Percentiles rank a stretch among this genome's conserved stretches.
Evolutionary conservation across 30 jellyfish, hydroid and myxozoan species (phyloP).

Genomic region (Nemopilema nomurai): DNA sequence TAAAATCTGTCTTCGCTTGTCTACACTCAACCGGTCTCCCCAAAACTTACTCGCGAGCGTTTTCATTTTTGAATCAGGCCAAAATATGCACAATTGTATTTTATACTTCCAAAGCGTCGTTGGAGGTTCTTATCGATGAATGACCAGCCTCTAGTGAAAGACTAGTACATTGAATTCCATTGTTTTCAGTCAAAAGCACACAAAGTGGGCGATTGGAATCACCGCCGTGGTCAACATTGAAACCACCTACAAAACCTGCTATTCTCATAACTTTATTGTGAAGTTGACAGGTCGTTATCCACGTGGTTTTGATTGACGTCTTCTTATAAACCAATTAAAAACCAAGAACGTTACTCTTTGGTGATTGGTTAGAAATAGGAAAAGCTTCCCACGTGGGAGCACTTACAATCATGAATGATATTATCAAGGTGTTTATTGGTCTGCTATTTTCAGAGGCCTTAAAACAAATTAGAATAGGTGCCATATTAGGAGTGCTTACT

Average conservation of each 20-base stretch:
- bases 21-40: too few species aligned
- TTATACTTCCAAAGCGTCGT: background rate
- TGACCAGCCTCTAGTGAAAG: background rate
- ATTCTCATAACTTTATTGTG: constrained; percentile 45
- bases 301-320: constrained; percentile 80
- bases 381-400: constrained; percentile 79
- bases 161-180: constrained; percentile 8
- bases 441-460: constrained; percentile 71
- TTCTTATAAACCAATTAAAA: constrained; percentile 9
- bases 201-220: constrained; percentile 14
- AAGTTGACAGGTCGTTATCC: constrained; percentile 50
- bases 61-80: too few species aligned
- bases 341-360: background rate
- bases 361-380: constrained; percentile 17
- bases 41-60: too few species aligned
- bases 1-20: too few species aligned
- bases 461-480: constrained; percentile 70
- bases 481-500: constrained; percentile 82
- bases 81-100: too few species aligned
- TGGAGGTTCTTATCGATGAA: background rate
- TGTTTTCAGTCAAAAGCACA: constrained; percentile 26
- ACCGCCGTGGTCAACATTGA: constrained; percentile 28
- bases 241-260: constrained; percentile 64
- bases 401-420: constrained; percentile 29
- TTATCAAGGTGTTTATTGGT: constrained; percentile 76